Evolutionary conservation across 2,888 invertebrate species (phyloP), one percentile per base, ranked within the genome.

Genomic region (Drosophila greeni): DNA sequence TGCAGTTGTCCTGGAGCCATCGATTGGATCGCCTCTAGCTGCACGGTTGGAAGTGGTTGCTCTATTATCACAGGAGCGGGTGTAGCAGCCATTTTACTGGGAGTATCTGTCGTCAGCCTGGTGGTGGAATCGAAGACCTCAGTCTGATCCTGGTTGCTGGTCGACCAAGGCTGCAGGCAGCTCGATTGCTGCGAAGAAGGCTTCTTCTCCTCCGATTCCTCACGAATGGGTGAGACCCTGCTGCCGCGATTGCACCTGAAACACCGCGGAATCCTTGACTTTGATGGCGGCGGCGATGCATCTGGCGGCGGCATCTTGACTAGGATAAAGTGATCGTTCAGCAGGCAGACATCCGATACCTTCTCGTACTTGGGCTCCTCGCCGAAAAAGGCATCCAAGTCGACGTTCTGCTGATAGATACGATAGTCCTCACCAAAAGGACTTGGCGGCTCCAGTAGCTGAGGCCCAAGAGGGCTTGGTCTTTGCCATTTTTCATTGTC

Each of bases 261-360:
- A 45, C 82, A 82, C 1, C 84, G 77, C 11, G 59, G 58, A 16
- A 75, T 55, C 49, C 59, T 77, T 16, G 75, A 54, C 8, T 55
- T 76, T 2, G 43, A 43, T 0, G 51, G 52, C 0, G 48, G 14
- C 8, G 58, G 40, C 3, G 37, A 8, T 0, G 40, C 29, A 12
- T 29, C 34, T 9, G 48, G 24, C 8, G 45, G 37, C 26, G 87
- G 85, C 75, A 87, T 84, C 62, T 88, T 86, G 11, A 88, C 87
- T 58, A 88, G 73, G n/a, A 87, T 88, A 31, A 74, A 87, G 59
- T 88, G 83, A 74, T 88, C 86, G 59, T 88, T 88, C 56, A 87
- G 76, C 24, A 86, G 65, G 51, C 85, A 86, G 37, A 86, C 78
- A 66, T 87, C 86, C 7, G 87, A 85, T 0, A 88, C 75, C 37